Conservation (phyloP, 2,797 vertebrate genomes). For the Staurois parvus region DNA sequence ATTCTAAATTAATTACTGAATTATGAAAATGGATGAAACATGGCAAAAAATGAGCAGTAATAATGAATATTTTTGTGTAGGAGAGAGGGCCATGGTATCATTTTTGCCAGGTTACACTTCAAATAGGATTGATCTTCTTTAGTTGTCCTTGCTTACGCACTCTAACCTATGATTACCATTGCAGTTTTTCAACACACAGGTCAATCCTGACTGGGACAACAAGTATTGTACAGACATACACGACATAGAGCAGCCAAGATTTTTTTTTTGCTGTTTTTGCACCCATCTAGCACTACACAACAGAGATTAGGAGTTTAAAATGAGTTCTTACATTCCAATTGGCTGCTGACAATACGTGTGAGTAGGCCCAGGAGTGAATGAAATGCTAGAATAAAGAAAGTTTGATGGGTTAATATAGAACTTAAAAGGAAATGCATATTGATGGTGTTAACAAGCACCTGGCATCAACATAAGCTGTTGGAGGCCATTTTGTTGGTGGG, state of each 20-base stretch:
- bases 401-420: slow-evolving; percentile 56
- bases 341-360: slow-evolving; percentile 34
- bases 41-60: no score
- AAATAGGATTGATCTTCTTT: no score
- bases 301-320: slow-evolving; percentile 55
- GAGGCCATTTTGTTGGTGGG: not conserved
- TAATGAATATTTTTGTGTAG: no score
- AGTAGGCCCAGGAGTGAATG: slow-evolving; percentile 57
- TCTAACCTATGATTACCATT: no score
- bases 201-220: slow-evolving; percentile 16
- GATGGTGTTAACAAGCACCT: not conserved
- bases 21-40: no score
- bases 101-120: no score
- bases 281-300: slow-evolving; percentile 23
- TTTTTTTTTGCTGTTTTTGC: slow-evolving; percentile 1
- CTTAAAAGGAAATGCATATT: slow-evolving; percentile 36
- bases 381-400: slow-evolving; percentile 62
- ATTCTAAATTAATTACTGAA: no score
- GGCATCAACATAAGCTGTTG: not conserved
- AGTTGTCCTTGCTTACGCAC: no score
- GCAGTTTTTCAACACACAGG: no score
- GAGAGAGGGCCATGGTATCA: no score
- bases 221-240: slow-evolving; percentile 41
- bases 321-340: slow-evolving; percentile 52
- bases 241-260: slow-evolving; percentile 31